phyloP scores from a whole-genome alignment of 2,888 invertebrate genomes.

The Agonopterix alstromeriana region DNA sequence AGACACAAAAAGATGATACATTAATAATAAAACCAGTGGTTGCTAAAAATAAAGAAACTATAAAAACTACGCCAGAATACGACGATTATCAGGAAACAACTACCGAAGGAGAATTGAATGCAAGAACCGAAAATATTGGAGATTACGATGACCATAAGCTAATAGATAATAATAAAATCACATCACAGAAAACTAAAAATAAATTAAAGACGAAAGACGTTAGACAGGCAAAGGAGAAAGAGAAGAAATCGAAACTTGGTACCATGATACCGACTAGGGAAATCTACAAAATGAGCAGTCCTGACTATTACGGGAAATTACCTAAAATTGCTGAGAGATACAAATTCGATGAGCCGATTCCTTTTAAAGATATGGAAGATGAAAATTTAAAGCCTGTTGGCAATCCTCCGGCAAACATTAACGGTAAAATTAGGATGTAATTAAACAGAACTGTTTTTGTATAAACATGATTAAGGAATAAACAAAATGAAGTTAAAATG shows the following conservation, averaged over 20 bases:
- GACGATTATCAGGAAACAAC: background rate
- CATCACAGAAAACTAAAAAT: too few species aligned
- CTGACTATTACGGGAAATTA: constrained; percentile 37
- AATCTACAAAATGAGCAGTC: constrained; percentile 33
- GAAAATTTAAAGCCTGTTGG: constrained; percentile 28
- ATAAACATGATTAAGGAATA: too few species aligned
- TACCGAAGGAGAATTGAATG: constrained; percentile 21
- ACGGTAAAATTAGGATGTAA: constrained; percentile 26
- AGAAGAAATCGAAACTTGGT: constrained; percentile 10
- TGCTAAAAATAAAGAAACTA: too few species aligned
- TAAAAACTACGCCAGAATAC: too few species aligned
- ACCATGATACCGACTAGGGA: constrained; percentile 37
- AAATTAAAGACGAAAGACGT: background rate
- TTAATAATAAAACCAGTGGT: background rate
- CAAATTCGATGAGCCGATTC: constrained; percentile 50
- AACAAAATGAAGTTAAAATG: too few species aligned
- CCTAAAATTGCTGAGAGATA: constrained; percentile 43
- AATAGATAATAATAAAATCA: background rate
- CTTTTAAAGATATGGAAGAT: constrained; percentile 39
- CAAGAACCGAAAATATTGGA: constrained; percentile 26
- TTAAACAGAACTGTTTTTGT: constrained; percentile 1
- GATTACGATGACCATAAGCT: constrained; percentile 14
- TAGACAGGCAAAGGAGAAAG: background rate
- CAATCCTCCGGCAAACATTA: constrained; percentile 31
- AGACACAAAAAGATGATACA: background rate